A percentile compares a stretch with the other conserved stretches of the same genome.
phyloP scores from a whole-genome alignment of 2,888 invertebrate species.

The Diplolepis rosae region DNA sequence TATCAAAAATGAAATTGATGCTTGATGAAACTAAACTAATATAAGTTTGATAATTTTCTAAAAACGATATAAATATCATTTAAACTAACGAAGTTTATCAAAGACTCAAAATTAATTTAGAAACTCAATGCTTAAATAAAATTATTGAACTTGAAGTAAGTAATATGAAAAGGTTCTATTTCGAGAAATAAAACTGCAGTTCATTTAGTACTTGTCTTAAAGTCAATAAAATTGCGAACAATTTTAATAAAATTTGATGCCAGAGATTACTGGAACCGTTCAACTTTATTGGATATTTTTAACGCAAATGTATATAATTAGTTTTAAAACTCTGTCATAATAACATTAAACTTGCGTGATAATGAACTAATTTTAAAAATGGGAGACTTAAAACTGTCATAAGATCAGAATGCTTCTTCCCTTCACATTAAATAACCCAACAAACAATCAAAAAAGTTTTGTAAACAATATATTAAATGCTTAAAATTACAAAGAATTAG shows the following conservation, averaged over 20 bases:
- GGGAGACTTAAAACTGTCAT: background rate
- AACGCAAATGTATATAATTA: background rate
- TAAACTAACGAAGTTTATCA: too few relatives aligned
- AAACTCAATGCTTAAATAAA: too few relatives aligned
- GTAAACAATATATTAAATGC: background rate
- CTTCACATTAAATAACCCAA: background rate
- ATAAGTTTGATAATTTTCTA: too few relatives aligned
- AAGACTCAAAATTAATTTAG: too few relatives aligned
- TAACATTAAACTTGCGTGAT: background rate
- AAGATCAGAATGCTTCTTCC: background rate
- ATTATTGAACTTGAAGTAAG: too few relatives aligned
- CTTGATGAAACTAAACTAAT: too few relatives aligned
- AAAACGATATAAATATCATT: too few relatives aligned
- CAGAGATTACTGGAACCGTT: background rate
- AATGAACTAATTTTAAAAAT: background rate
- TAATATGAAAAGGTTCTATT: too few relatives aligned
- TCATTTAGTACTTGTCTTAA: background rate
- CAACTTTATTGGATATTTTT: background rate
- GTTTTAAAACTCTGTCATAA: slow-evolving; percentile 1
- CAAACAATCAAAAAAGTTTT: background rate
- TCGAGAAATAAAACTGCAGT: too few relatives aligned
- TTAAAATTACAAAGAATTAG: background rate
- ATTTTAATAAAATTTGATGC: background rate
- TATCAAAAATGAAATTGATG: too few relatives aligned
- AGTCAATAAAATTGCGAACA: background rate